Evolutionary conservation across 2,113 vertebrate genomes (phyloP).

Genomic region (Chionomys nivalis): DNA sequence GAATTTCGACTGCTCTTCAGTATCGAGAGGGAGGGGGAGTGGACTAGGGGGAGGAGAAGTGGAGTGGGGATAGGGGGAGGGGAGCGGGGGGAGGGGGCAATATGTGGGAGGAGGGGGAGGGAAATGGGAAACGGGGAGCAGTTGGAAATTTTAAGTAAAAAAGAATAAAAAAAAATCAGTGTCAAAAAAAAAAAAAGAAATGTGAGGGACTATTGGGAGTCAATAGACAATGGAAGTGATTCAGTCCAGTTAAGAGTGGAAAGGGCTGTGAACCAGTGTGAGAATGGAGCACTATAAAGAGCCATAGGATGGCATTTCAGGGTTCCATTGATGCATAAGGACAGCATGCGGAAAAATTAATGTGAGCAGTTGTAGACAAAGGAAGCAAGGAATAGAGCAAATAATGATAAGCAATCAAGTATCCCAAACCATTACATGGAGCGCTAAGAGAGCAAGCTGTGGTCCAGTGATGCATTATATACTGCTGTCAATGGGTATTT

Average conservation of each 20-base stretch:
- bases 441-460: not conserved
- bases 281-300: not conserved
- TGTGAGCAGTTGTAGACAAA: constrained; percentile 2
- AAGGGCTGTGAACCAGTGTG: not conserved
- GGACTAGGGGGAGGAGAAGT: too few relatives aligned
- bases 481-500: not conserved
- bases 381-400: not conserved
- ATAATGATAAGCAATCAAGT: not conserved
- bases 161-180: too few relatives aligned
- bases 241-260: not conserved
- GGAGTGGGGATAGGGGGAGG: too few relatives aligned
- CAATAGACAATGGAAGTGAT: not conserved
- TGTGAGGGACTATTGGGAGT: not conserved
- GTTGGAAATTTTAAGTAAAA: too few relatives aligned
- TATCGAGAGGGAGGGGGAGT: too few relatives aligned
- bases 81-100: too few relatives aligned
- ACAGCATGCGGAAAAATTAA: not conserved
- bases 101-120: too few relatives aligned
- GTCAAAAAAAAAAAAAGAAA: constrained; percentile 38
- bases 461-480: not conserved
- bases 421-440: not conserved
- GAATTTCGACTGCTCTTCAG: too few relatives aligned
- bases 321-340: not conserved
- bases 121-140: too few relatives aligned
- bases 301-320: not conserved